A percentile compares a stretch with the other conserved stretches of the same genome.
These are phyloP conservation scores for Balearica regulorum DNA, from an alignment of 2,797 vertebrate genomes.

Conservation along the genomic window DNA sequence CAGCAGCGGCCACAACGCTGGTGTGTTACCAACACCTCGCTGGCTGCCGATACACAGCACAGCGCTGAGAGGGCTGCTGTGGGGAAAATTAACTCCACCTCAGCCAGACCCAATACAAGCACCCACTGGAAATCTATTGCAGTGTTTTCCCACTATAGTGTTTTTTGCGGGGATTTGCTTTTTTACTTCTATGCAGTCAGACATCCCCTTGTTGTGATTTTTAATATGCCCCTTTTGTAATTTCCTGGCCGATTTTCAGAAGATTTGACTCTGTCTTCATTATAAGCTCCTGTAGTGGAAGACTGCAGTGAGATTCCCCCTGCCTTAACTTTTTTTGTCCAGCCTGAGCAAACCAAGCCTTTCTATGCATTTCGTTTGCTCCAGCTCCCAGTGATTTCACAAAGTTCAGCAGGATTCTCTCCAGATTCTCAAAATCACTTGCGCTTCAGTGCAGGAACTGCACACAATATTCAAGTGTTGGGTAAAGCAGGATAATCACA, in stretches of 20 bases:
- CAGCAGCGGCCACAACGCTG: no score
- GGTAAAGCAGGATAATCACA: not conserved
- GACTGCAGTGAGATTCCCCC: not conserved
- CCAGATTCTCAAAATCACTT: not conserved
- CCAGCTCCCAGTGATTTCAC: not conserved
- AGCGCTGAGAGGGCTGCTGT: no score
- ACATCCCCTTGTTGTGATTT: not conserved
- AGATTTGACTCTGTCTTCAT: not conserved
- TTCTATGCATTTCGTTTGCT: not conserved
- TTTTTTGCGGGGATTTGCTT: rapidly evolving
- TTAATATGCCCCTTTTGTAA: not conserved
- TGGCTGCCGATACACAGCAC: no score
- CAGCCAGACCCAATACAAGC: no score
- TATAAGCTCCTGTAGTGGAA: not conserved
- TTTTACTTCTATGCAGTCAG: not conserved
- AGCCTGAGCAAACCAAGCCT: not conserved
- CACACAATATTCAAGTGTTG: not conserved
- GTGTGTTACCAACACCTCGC: no score
- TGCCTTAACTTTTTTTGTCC: not conserved
- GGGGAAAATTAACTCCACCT: no score
- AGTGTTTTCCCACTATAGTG: not conserved
- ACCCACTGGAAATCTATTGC: not conserved
- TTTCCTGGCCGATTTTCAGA: not conserved
- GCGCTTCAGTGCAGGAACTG: not conserved
- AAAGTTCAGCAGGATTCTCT: not conserved